A percentile compares a stretch with the other conserved stretches of the same genome.
Conservation (phyloP, 2,888 invertebrate species). For the Dryocosmus kuriphilus region DNA sequence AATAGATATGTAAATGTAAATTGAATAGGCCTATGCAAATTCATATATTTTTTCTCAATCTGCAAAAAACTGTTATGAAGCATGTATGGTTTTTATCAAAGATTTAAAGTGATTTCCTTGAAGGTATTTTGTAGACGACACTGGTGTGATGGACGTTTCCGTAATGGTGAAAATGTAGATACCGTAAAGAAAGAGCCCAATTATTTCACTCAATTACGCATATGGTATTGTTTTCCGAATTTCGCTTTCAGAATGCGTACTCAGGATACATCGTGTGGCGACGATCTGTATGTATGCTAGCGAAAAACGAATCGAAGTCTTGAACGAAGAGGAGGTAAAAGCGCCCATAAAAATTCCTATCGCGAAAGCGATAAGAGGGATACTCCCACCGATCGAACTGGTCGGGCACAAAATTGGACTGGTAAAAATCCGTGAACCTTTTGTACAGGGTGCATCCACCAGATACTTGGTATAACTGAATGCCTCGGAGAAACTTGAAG, state of each 20-base stretch:
- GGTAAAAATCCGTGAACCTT: slow-evolving; percentile 53
- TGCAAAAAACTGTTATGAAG: no score
- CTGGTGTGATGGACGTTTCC: background rate
- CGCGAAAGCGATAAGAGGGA: slow-evolving; percentile 66
- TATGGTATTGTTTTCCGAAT: slow-evolving; percentile 12
- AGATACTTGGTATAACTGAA: slow-evolving; percentile 22
- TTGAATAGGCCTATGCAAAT: background rate
- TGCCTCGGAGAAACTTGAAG: background rate
- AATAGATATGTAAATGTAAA: background rate
- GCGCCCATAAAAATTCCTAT: slow-evolving; percentile 69
- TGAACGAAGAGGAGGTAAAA: slow-evolving; percentile 63
- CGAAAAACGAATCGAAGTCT: slow-evolving; percentile 42
- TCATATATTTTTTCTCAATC: no score
- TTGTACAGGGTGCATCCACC: slow-evolving; percentile 15
- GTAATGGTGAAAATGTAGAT: background rate
- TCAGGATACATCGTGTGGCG: slow-evolving; percentile 24
- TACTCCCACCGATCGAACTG: slow-evolving; percentile 55
- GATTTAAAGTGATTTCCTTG: no score
- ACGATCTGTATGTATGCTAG: slow-evolving; percentile 31
- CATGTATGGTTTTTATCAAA: no score
- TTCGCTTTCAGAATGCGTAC: slow-evolving; percentile 18
- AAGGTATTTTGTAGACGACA: no score
- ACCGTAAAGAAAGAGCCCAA: background rate
- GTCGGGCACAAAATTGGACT: slow-evolving; percentile 60
- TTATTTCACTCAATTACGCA: slow-evolving; percentile 18